These are phyloP conservation scores for Frieseomelitta varia DNA, from an alignment of 1,140 invertebrate species.

Conservation along the genomic window DNA sequence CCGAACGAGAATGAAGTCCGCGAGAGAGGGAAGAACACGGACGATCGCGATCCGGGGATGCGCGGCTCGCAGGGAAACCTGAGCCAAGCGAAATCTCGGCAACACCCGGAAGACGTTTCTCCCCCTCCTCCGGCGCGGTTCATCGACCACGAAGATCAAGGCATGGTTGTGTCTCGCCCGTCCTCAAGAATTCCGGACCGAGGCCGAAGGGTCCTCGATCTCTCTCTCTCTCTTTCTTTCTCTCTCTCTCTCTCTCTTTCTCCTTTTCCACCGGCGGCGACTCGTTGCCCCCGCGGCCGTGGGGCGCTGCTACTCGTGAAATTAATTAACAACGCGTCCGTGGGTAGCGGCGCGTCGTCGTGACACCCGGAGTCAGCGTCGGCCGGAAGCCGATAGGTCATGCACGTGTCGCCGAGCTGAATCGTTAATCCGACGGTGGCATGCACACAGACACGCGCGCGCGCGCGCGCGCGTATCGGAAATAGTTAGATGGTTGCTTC, in stretches of 20 bases:
- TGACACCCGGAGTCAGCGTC: conserved; percentile 17
- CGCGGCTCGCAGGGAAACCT: background rate
- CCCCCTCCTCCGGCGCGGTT: background rate
- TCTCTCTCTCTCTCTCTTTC: too few species aligned
- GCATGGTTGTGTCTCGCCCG: background rate
- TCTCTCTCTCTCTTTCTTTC: too few species aligned
- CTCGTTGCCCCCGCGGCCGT: conserved; percentile 1
- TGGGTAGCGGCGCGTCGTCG: conserved; percentile 3
- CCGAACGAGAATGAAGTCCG: too few species aligned
- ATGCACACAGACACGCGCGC: background rate
- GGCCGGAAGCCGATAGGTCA: conserved; percentile 39
- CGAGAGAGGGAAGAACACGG: background rate
- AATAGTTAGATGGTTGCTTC: conserved; percentile 27
- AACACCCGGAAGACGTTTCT: background rate
- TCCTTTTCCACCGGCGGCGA: background rate
- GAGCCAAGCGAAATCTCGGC: background rate
- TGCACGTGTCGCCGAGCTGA: conserved; percentile 36
- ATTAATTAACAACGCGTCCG: conserved; percentile 44
- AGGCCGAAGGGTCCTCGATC: background rate
- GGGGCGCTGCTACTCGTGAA: conserved; percentile 11
- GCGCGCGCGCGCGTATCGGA: conserved; percentile 18
- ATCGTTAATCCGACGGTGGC: conserved; percentile 36
- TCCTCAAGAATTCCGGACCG: background rate
- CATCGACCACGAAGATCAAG: conserved; percentile 23
- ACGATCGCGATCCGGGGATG: background rate